Evolutionary conservation across 2,113 vertebrate genomes (phyloP).

Genomic region (Oreocharis arfaki): DNA sequence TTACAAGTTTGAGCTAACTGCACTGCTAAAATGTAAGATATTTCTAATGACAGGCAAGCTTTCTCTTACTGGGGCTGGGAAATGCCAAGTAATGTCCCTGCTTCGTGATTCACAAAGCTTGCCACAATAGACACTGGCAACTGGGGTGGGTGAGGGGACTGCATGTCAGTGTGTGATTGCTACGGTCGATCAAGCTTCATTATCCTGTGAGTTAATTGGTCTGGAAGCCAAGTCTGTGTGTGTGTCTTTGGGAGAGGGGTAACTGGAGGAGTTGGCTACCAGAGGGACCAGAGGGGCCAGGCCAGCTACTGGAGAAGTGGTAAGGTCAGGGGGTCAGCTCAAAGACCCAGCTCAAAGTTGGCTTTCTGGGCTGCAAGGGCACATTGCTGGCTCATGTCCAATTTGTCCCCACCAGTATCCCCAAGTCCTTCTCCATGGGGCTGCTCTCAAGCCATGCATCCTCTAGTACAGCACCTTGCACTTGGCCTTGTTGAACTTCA

Average conservation of each 20-base stretch:
- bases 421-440: neutral
- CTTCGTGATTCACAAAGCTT: neutral
- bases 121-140: neutral
- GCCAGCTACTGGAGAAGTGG: neutral
- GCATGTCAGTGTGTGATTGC: neutral
- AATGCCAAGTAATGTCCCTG: neutral
- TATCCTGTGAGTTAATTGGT: neutral
- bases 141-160: neutral
- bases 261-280: neutral
- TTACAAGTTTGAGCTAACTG: neutral
- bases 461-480: neutral
- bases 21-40: neutral
- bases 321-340: neutral
- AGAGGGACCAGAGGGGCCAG: neutral
- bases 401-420: neutral
- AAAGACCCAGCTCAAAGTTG: neutral
- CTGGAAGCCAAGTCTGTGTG: neutral
- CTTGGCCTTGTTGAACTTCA: neutral
- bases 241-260: neutral
- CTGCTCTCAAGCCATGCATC: neutral
- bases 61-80: neutral
- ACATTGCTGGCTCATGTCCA: fast-evolving
- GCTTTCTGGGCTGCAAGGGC: neutral
- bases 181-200: neutral
- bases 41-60: neutral